A percentile compares a stretch with the other conserved stretches of the same genome.
Conservation (phyloP, 1,140 invertebrate genomes). For the Heliconius nattereri region DNA sequence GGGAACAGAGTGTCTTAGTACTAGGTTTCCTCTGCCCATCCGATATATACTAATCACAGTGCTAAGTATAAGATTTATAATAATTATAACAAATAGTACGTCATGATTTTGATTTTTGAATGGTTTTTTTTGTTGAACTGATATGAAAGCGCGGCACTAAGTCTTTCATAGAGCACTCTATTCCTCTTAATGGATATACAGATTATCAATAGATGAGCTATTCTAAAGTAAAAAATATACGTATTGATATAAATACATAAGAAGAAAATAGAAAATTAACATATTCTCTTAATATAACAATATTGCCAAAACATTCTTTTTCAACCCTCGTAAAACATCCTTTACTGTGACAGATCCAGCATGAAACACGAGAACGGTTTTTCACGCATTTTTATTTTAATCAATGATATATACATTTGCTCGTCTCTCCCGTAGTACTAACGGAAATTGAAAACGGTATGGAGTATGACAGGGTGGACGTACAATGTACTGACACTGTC, state of each 20-base stretch:
- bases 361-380: slow-evolving; percentile 12
- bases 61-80: too few relatives aligned
- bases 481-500: slow-evolving; percentile 61
- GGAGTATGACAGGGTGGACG: slow-evolving; percentile 47
- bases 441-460: slow-evolving; percentile 14
- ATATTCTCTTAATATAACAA: not conserved
- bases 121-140: too few relatives aligned
- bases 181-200: too few relatives aligned
- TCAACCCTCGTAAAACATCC: not conserved
- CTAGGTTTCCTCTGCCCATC: too few relatives aligned
- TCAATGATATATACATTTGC: slow-evolving; percentile 8
- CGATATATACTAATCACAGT: too few relatives aligned
- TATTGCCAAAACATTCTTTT: not conserved
- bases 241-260: not conserved
- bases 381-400: slow-evolving; percentile 4
- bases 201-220: too few relatives aligned
- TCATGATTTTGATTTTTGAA: too few relatives aligned
- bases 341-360: not conserved
- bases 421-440: slow-evolving; percentile 4
- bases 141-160: too few relatives aligned
- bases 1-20: too few relatives aligned
- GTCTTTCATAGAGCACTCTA: too few relatives aligned
- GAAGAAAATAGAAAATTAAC: not conserved
- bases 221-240: not conserved
- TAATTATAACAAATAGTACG: too few relatives aligned